Evolutionary conservation across 2,888 invertebrate genomes (phyloP).

Genomic region (Gnatocerus cornutus): DNA sequence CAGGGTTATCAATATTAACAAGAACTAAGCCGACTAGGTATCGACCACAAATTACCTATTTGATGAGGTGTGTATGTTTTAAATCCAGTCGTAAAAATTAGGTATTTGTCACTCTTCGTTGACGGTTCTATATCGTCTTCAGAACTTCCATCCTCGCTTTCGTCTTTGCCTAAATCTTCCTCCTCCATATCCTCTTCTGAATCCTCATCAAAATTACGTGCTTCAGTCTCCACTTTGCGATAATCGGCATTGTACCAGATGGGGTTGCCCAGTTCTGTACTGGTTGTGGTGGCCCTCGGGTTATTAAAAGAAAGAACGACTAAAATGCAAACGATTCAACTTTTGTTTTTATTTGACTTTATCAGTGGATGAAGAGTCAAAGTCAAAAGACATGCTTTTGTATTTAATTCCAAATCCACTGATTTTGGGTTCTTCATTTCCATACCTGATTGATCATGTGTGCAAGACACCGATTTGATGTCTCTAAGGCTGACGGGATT

Average conservation of each 20-base stretch:
- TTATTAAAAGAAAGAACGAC: constrained; percentile 26
- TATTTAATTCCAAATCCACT: too few relatives aligned
- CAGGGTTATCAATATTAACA: too few relatives aligned
- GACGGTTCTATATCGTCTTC: constrained; percentile 52
- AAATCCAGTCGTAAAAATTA: constrained; percentile 89
- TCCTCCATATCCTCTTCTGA: constrained; percentile 61
- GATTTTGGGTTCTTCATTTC: too few relatives aligned
- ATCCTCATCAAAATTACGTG: constrained; percentile 52
- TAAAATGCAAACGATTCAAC: constrained; percentile 7
- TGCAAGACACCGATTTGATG: constrained; percentile 64
- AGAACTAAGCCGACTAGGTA: too few relatives aligned
- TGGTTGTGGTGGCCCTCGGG: constrained; percentile 60
- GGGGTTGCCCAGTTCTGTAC: constrained; percentile 73
- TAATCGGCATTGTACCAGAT: constrained; percentile 79
- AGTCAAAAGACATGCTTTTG: too few relatives aligned
- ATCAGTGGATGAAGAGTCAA: too few relatives aligned
- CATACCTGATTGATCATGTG: constrained; percentile 28
- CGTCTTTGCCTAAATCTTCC: constrained; percentile 57
- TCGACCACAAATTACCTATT: constrained; percentile 78
- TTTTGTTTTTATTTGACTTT: too few relatives aligned
- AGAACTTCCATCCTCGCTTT: constrained; percentile 59
- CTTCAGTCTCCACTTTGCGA: constrained; percentile 72
- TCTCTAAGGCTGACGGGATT: constrained; percentile 75
- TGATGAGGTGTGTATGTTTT: constrained; percentile 91
- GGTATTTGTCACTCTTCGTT: constrained; percentile 74